Evolutionary conservation across 2,113 vertebrate genomes (phyloP).

Genomic region (Myotis yumanensis): DNA sequence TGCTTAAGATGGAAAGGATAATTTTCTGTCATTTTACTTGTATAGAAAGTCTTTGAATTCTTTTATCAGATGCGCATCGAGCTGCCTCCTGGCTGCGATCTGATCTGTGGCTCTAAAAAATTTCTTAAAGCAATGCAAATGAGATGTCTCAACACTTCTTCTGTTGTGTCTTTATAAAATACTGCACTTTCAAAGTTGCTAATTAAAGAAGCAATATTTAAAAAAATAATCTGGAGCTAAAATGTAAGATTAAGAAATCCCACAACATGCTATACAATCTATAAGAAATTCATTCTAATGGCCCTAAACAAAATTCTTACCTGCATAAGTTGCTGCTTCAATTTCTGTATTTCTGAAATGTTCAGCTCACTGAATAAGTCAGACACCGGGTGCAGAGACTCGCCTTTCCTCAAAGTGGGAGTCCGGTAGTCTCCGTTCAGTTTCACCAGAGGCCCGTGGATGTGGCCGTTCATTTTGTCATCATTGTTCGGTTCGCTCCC

Average conservation of each 20-base stretch:
- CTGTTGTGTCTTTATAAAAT: neutral
- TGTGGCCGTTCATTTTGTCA: slow-evolving; percentile 91
- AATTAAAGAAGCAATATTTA: neutral
- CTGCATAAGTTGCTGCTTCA: slow-evolving; percentile 98
- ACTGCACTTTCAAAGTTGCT: neutral
- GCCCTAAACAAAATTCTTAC: slow-evolving; percentile 80
- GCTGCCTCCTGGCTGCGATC: neutral
- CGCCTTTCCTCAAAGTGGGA: slow-evolving; percentile 88
- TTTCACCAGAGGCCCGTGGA: slow-evolving; percentile 86
- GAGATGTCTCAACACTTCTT: neutral
- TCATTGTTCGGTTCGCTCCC: slow-evolving; percentile 88
- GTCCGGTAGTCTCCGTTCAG: slow-evolving; percentile 90
- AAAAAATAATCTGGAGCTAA: neutral
- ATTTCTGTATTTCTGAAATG: slow-evolving; percentile 98
- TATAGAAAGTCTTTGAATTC: neutral
- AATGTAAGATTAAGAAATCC: neutral
- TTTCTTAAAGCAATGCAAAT: neutral
- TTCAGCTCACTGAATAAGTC: slow-evolving; percentile 99
- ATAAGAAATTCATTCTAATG: neutral
- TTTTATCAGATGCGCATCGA: neutral
- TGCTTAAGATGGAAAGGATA: neutral
- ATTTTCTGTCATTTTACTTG: neutral
- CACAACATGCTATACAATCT: neutral
- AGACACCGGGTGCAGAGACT: slow-evolving; percentile 91
- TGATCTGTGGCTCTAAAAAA: neutral